Evolutionary conservation across 2,113 vertebrate genomes (phyloP).

Genomic region (Leucopsar rothschildi): DNA sequence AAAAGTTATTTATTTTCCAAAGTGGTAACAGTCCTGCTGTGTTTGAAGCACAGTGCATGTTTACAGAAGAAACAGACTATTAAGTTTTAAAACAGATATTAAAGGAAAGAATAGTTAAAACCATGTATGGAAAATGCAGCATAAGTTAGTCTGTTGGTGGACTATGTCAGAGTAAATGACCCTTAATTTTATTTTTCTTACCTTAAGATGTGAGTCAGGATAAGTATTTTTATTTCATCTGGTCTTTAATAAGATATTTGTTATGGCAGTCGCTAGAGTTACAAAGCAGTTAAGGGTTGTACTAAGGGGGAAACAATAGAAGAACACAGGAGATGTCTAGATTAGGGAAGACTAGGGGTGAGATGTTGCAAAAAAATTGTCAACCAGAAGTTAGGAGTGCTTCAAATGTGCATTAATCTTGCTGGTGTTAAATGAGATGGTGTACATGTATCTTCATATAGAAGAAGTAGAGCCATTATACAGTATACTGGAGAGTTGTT

Average conservation of each 20-base stretch:
- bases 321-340: background rate
- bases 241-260: background rate
- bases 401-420: rapidly evolving
- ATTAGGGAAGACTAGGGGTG: background rate
- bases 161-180: background rate
- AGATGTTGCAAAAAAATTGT: background rate
- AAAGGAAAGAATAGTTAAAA: background rate
- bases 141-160: background rate
- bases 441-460: background rate
- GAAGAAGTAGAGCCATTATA: background rate
- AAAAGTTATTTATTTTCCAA: background rate
- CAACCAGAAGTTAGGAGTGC: background rate
- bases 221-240: background rate
- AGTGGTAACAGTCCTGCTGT: background rate
- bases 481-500: background rate
- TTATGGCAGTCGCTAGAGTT: background rate
- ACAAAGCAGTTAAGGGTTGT: background rate
- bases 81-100: background rate
- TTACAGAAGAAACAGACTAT: background rate
- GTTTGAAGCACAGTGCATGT: background rate
- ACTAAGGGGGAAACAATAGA: background rate
- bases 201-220: background rate
- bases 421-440: background rate
- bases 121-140: background rate
- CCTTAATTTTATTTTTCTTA: background rate